Percentiles rank a stretch among this genome's conserved stretches.
phyloP scores from a whole-genome alignment of 2,888 invertebrate genomes.

The Mythimna loreyi region DNA sequence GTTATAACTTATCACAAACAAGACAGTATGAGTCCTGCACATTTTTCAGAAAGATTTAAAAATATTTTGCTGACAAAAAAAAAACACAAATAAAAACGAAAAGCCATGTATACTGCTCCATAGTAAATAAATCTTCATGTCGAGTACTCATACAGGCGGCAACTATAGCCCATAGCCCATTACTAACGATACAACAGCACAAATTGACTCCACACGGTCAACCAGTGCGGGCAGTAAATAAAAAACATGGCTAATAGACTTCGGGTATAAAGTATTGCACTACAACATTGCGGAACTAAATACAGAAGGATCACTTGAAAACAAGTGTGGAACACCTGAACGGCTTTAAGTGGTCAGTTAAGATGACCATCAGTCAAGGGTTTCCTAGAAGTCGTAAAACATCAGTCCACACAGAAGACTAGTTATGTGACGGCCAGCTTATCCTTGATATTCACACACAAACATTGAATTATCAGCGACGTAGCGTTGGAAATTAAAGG shows the following conservation, averaged over 20 bases:
- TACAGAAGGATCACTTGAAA: constrained; percentile 21
- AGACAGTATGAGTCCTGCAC: neutral
- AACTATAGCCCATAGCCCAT: neutral
- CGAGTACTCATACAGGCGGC: constrained; percentile 4
- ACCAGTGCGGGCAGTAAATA: constrained; percentile 42
- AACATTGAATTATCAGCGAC: neutral
- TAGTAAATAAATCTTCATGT: constrained; percentile 28
- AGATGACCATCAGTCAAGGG: neutral
- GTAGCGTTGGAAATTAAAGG: neutral
- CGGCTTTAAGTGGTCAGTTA: too few species aligned
- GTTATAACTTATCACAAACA: neutral
- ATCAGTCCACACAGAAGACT: too few species aligned
- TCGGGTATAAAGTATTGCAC: constrained; percentile 24
- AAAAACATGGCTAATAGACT: constrained; percentile 37
- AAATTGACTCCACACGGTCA: constrained; percentile 51
- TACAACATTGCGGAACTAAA: neutral
- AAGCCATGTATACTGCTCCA: constrained; percentile 4
- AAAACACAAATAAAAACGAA: neutral
- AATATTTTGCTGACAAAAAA: neutral
- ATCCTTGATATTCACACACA: neutral
- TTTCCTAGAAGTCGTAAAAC: neutral
- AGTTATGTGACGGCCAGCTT: neutral
- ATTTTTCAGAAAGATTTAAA: neutral
- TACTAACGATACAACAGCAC: constrained; percentile 41
- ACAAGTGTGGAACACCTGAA: neutral